phyloP scores from a whole-genome alignment of 2,113 vertebrate species.

The Aegotheles bennettii region DNA sequence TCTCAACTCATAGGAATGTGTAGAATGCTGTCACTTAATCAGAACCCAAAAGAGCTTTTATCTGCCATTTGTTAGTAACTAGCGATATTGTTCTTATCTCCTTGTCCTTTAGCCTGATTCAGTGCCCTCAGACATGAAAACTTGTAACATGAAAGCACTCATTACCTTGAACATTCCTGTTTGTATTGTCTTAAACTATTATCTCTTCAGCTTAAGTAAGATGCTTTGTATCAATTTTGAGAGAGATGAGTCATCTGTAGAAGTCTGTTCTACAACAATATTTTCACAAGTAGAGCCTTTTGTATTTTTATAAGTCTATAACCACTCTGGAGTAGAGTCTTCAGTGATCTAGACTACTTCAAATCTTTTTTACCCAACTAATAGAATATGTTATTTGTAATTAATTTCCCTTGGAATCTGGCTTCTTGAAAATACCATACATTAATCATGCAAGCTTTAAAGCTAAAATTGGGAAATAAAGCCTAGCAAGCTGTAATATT shows the following conservation, averaged over 20 bases:
- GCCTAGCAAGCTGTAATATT: neutral
- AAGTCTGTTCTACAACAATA: neutral
- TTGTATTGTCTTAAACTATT: conserved; percentile 24
- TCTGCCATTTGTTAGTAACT: conserved; percentile 78
- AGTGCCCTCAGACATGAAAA: conserved; percentile 63
- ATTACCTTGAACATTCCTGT: conserved; percentile 65
- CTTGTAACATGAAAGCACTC: conserved; percentile 61
- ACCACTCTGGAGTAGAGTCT: neutral
- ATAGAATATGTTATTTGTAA: neutral
- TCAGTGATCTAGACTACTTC: neutral
- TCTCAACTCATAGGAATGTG: conserved; percentile 90
- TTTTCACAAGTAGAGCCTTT: neutral
- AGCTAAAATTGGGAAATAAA: neutral
- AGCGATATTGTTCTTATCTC: conserved; percentile 73
- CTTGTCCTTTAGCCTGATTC: conserved; percentile 69
- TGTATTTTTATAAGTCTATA: neutral
- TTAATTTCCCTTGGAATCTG: neutral
- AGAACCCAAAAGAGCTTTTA: conserved; percentile 83
- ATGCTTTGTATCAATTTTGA: conserved; percentile 15
- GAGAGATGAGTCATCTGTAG: neutral
- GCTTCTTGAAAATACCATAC: neutral
- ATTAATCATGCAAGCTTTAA: neutral
- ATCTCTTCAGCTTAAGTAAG: conserved; percentile 31
- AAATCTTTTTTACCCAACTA: neutral
- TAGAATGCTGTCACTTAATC: conserved; percentile 93